Base-by-base conservation (phyloP, 2,797 vertebrate species). In the Sebastes umbrosus region DNA sequence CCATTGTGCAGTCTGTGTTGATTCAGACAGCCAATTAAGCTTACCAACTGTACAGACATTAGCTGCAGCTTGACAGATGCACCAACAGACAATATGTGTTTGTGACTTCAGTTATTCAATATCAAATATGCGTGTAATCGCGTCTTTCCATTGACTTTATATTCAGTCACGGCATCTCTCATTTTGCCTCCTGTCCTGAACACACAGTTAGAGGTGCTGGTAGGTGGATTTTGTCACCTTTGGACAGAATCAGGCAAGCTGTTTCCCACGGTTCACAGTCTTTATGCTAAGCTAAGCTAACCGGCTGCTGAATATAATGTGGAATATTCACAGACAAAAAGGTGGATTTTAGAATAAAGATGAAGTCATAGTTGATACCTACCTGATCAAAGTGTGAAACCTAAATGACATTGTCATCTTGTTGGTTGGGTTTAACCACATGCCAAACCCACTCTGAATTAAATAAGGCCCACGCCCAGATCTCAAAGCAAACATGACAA, bases 401-500 rank as follows among this genome's bases (percentile, higher is more conserved):
- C 12, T 65, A 12, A 68, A 52, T 24, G 16, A 55, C 46, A 31
- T 59, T 75, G 64, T 79, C 20, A 74, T 86, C 5, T 24, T 24
- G 18, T 55, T 43, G 22, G 46, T 29, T 34, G 13, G 39, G 55
- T 46, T 69, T 58, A 63, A 67, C 50, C 36, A 12, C 43, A n/a
- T 31, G 57, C 54, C 13, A 36, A 69, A 43, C 22, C n/a, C 0
- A 13, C 31, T 58, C 8, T 71, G 27, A 43, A 32, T 75, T 13
- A 81, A 59, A 84, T 72, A 54, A 34, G 24, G 79, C 14, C 83
- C 75, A 86, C 87, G 62, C 82, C 90, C 81, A 64, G n/a, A 72
- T 50, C 43, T 81, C 77, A 90, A 75, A 85, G 82, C 82, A 87
- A 88, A 89, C 85, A 92, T 18, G 24, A 18, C 50, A 25, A 18